Base-by-base conservation (phyloP, 1,140 invertebrate genomes). In the Drosophila parabipectinata region DNA sequence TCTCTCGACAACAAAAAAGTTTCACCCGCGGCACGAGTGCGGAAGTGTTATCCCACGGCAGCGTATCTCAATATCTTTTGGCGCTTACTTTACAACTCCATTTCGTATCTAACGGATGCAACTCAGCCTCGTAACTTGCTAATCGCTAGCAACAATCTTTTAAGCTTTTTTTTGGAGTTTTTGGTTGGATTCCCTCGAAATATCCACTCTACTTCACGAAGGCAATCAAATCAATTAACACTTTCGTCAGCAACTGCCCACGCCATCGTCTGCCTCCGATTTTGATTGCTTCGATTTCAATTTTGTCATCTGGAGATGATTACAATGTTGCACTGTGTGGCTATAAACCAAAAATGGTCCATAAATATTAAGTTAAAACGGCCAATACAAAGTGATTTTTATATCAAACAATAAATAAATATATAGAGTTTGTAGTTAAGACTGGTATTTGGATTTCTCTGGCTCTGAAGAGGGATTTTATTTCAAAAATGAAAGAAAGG, bases 31-130 rank as follows among this genome's bases (percentile, higher is more conserved):
- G 76, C 84, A 83, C 79, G 79, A 88, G 76, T 89, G 68, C 84
- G 83, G 83, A 88, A 88, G 83, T 89, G 83, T 89, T 88, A 88
- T 88, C 84, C 79, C 83, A 87, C 83, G 72, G 84, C 83, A 71
- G 68, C 73, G 41, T 52, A 53, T 56, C 55, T 66, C 54, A 64
- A 57, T 64, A 73, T 73, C 62, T 76, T 53, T 61, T 18, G 32
- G 41, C 56, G 60, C 56, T 41, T 28, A 28, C 63, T 66, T 81
- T 67, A 84, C 78, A 82, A 87, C 82, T 85, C 52, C 66, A 85
- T 87, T 81, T 58, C 50, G 48, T 75, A 60, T 69, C 72, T 77
- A 77, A 77, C 77, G 62, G 72, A 75, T 84, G 71, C 66, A 56
- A 45, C 26, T 44, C 15, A 47, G 34, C 54, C 55, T 79, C 76